Evolutionary conservation across 2,113 vertebrate genomes (phyloP), one percentile per base, ranked within the genome.

Genomic region (Clarias macrocephalus): DNA sequence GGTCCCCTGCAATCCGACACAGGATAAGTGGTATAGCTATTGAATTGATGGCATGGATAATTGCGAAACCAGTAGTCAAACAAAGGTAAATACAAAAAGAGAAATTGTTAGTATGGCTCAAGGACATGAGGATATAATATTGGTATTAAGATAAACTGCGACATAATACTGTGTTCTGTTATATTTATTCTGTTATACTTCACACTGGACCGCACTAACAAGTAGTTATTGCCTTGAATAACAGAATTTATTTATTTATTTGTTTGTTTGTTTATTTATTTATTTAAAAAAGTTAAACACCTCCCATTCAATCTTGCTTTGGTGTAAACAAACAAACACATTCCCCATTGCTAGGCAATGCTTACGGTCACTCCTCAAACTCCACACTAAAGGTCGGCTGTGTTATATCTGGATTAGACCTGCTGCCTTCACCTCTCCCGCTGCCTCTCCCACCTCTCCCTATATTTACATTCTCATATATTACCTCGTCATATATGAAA

Each of bases 331-430:
- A 94, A 83, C 85, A 82, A 18, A 33, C 87, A 1, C 76, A 83
- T 0, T 30, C 89, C 0, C 62, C 84, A 70, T 88, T 96, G 15
- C 96, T 93, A 8, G 96, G 95, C 91, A 96, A 94, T 60, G 15
- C 94, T 66, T 94, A 95, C 0, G 96, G 97, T 0, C 97, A 97
- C 72, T 93, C 96, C 16, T 97, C 97, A 5, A 95, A 98, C 30
- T 95, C 95, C 0, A 92, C 89, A 63, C 95, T 99, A 65, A 94
- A 80, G 65, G 37, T 92, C 0, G 97, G 97, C 60, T 96, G 96
- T 3, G 86, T 94, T 33, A 92, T 94, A 28, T 94, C 93, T 0
- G 94, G 94, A 23, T 18, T 86, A 1, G 91, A 95, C 82, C 88
- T 85, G 5, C 18, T 88, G 1, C 77, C 86, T 0, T 33, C 89